These are phyloP conservation scores for Cotesia chilonis DNA, from an alignment of 1,140 invertebrate genomes.

Conservation along the genomic window DNA sequence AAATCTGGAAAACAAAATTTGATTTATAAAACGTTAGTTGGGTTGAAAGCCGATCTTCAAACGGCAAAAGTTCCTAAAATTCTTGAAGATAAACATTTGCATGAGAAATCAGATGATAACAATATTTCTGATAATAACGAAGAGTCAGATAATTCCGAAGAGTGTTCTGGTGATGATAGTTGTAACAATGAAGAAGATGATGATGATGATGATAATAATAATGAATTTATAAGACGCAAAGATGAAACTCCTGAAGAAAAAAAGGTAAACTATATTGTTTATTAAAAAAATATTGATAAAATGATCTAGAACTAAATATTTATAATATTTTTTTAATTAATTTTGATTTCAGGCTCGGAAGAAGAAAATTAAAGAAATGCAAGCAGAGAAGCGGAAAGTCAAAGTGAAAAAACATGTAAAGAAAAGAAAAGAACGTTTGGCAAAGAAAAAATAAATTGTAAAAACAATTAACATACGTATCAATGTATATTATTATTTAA, in stretches of 20 bases:
- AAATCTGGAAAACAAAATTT: slow-evolving; percentile 81
- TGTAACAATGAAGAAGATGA: slow-evolving; percentile 63
- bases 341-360: slow-evolving; percentile 73
- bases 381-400: slow-evolving; percentile 89
- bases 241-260: slow-evolving; percentile 89
- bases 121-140: slow-evolving; percentile 48
- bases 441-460: slow-evolving; percentile 49
- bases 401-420: slow-evolving; percentile 98
- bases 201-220: slow-evolving; percentile 74
- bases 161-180: slow-evolving; percentile 61
- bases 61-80: slow-evolving; percentile 67
- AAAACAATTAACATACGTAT: neutral
- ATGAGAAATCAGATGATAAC: slow-evolving; percentile 63
- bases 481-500: neutral
- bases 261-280: slow-evolving; percentile 68
- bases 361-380: slow-evolving; percentile 84
- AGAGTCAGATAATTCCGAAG: slow-evolving; percentile 48
- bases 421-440: slow-evolving; percentile 81
- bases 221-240: slow-evolving; percentile 76
- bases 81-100: slow-evolving; percentile 59
- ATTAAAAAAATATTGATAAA: neutral
- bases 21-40: slow-evolving; percentile 85
- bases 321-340: slow-evolving; percentile 22
- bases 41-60: slow-evolving; percentile 82
- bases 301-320: slow-evolving; percentile 8